Evolutionary conservation across 2,797 vertebrate species (phyloP).

Genomic region (Xiphorhynchus erythropygius): DNA sequence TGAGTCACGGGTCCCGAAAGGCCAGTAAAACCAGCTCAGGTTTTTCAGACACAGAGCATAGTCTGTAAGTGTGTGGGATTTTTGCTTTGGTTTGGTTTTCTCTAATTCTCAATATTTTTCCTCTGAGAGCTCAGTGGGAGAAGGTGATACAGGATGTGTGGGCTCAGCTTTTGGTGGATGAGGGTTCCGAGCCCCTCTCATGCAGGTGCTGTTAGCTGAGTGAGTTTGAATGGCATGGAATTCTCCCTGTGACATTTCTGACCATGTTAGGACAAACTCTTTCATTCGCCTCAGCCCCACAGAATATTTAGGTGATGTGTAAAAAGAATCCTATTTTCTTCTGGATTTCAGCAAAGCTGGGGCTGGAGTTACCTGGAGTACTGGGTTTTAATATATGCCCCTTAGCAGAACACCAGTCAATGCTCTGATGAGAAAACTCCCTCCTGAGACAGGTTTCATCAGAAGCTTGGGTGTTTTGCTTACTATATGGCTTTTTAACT

Average conservation of each 20-base stretch:
- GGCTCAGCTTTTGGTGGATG: background rate
- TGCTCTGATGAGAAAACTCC: background rate
- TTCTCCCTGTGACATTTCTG: background rate
- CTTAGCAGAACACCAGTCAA: background rate
- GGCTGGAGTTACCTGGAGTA: background rate
- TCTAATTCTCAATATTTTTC: background rate
- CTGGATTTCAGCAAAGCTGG: background rate
- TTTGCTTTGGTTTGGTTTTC: background rate
- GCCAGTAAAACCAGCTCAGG: background rate
- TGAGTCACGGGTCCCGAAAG: background rate
- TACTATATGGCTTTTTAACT: background rate
- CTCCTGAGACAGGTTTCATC: background rate
- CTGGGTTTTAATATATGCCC: background rate
- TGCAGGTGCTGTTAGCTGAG: background rate
- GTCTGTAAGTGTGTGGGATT: background rate
- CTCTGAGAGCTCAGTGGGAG: too few species aligned
- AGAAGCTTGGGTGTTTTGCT: background rate
- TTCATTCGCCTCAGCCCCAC: background rate
- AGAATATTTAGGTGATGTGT: background rate
- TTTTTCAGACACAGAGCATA: background rate
- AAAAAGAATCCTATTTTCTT: background rate
- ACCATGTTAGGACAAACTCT: background rate
- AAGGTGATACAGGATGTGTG: background rate
- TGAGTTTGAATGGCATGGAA: background rate
- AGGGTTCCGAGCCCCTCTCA: fast-evolving